These are phyloP conservation scores for Halesus radiatus DNA, from an alignment of 1,140 invertebrate genomes.

Conservation along the genomic window DNA sequence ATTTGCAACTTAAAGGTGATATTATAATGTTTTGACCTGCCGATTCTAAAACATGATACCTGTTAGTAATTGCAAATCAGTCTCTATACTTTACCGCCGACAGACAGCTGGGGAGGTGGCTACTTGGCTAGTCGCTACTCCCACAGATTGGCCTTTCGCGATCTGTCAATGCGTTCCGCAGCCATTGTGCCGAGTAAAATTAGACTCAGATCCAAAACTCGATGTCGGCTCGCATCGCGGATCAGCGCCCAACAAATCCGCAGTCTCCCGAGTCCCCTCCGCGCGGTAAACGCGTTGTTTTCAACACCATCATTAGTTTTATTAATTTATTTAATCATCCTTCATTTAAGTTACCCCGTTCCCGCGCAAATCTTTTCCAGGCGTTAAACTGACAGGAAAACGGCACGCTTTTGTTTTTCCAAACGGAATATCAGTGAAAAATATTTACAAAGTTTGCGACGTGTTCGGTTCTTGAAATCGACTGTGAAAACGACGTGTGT, in stretches of 20 bases:
- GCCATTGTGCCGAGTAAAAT: constrained; percentile 56
- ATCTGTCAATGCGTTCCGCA: constrained; percentile 34
- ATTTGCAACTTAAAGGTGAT: too few relatives aligned
- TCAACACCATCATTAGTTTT: constrained; percentile 53
- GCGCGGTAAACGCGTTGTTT: constrained; percentile 69
- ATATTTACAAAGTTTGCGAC: neutral
- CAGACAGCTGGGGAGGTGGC: neutral
- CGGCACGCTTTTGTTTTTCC: constrained; percentile 13
- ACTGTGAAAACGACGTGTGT: constrained; percentile 50
- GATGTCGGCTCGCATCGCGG: constrained; percentile 19
- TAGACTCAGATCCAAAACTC: constrained; percentile 52
- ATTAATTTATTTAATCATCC: constrained; percentile 26
- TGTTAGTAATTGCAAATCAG: neutral
- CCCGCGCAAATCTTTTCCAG: neutral
- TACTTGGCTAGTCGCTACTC: neutral
- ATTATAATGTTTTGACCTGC: too few relatives aligned
- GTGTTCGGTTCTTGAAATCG: constrained; percentile 27
- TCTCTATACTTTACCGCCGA: neutral
- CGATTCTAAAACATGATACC: too few relatives aligned
- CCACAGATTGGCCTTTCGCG: constrained; percentile 37
- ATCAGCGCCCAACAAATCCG: constrained; percentile 51
- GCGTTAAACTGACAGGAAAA: neutral
- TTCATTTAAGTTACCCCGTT: neutral
- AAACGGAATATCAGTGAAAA: neutral
- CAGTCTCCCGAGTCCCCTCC: constrained; percentile 70